Conservation (phyloP, 2,113 vertebrate species). For the Brachionichthys hirsutus region DNA sequence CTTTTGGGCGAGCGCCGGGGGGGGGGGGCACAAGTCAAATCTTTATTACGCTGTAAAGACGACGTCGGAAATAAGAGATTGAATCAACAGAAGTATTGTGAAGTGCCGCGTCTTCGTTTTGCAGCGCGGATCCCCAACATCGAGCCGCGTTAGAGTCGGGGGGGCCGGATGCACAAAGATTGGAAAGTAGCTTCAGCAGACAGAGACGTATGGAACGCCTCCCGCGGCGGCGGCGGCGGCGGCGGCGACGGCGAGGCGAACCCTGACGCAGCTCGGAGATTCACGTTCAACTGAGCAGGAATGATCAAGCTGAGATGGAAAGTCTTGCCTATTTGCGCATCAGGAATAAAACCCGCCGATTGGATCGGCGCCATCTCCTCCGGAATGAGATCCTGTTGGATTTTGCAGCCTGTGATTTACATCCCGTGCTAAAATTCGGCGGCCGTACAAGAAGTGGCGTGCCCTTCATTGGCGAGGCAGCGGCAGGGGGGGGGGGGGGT, state of each 20-base stretch:
- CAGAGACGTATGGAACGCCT: constrained; percentile 5
- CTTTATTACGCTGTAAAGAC: too few relatives aligned
- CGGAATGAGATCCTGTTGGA: neutral
- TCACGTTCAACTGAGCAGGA: constrained; percentile 1
- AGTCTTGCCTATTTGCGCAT: neutral
- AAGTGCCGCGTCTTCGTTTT: neutral
- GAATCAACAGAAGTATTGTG: neutral
- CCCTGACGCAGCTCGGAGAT: too few relatives aligned
- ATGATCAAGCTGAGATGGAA: constrained; percentile 8
- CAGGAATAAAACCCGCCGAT: neutral
- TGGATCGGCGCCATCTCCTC: neutral
- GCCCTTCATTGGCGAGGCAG: constrained; percentile 6
- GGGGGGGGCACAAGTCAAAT: too few relatives aligned
- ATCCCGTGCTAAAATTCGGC: neutral
- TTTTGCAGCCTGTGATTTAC: constrained; percentile 8
- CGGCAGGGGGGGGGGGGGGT: neutral
- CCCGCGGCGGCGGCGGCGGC: too few relatives aligned
- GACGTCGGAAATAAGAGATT: neutral
- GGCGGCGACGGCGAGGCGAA: too few relatives aligned
- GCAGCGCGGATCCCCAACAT: neutral
- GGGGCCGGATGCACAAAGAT: neutral
- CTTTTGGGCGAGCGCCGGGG: too few relatives aligned
- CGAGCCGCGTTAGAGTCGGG: constrained; percentile 14
- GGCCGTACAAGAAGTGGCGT: neutral
- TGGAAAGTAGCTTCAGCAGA: constrained; percentile 20